These are phyloP conservation scores for Drosophila malerkotliana DNA, from an alignment of 1,140 invertebrate genomes.

Conservation along the genomic window DNA sequence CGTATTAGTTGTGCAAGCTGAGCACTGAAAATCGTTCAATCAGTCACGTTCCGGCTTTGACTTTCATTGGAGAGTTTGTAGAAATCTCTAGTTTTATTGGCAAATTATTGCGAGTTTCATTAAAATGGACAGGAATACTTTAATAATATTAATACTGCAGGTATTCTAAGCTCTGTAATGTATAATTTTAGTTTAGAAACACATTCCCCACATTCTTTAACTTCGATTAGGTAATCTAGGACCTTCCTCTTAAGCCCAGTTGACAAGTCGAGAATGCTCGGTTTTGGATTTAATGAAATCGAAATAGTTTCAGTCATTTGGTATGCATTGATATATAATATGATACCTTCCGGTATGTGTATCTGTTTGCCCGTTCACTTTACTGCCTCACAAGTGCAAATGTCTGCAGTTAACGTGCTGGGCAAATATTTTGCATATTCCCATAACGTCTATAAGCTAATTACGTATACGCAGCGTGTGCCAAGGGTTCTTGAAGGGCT, in stretches of 20 bases:
- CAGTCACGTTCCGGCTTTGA: slow-evolving; percentile 33
- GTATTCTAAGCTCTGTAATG: too few relatives aligned
- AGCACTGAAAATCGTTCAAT: slow-evolving; percentile 21
- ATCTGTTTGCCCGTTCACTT: slow-evolving; percentile 14
- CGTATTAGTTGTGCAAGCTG: slow-evolving; percentile 45
- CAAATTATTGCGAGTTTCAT: background rate
- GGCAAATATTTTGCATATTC: slow-evolving; percentile 55
- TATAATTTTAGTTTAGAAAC: too few relatives aligned
- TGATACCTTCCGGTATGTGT: slow-evolving; percentile 16
- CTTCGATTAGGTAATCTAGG: too few relatives aligned
- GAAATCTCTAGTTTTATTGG: background rate
- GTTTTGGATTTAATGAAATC: slow-evolving; percentile 32
- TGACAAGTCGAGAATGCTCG: background rate
- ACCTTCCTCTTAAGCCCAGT: background rate
- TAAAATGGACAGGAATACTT: too few relatives aligned
- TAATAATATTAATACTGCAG: too few relatives aligned
- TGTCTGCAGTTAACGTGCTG: slow-evolving; percentile 52
- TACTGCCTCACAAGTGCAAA: slow-evolving; percentile 47
- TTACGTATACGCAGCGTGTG: slow-evolving; percentile 68
- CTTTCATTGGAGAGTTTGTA: slow-evolving; percentile 1
- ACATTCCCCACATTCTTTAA: too few relatives aligned
- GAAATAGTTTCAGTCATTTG: slow-evolving; percentile 32
- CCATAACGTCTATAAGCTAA: slow-evolving; percentile 22
- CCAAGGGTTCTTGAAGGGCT: slow-evolving; percentile 36
- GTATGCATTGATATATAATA: slow-evolving; percentile 25